These are phyloP conservation scores for Drosophila yakuba DNA, from an alignment of 1,140 invertebrate species.

Conservation along the genomic window DNA sequence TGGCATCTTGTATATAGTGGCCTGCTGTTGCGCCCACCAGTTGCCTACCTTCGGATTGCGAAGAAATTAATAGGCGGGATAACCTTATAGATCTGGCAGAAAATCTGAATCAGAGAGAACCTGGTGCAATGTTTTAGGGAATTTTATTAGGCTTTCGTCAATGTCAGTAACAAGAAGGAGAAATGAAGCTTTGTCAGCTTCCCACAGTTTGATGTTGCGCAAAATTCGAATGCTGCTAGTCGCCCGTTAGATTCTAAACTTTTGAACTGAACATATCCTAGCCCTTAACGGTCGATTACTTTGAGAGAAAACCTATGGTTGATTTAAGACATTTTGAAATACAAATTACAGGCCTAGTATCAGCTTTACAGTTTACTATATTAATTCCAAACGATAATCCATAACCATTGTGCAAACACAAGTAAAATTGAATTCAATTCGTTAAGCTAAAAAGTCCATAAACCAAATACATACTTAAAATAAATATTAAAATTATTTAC, in stretches of 20 bases:
- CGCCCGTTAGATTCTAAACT: conserved; percentile 48
- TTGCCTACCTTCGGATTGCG: conserved; percentile 85
- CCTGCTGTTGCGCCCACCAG: conserved; percentile 88
- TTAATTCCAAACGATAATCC: neutral
- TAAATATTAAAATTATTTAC: no score
- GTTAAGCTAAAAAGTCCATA: no score
- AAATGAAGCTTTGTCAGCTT: conserved; percentile 37
- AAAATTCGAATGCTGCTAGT: conserved; percentile 65
- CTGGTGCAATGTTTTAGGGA: conserved; percentile 71
- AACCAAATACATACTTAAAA: no score
- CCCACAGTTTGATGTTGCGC: conserved; percentile 50
- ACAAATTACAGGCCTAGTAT: neutral
- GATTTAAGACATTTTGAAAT: neutral
- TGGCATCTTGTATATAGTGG: conserved; percentile 94
- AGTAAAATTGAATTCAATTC: neutral
- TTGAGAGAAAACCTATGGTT: conserved; percentile 11
- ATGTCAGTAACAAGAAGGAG: conserved; percentile 25
- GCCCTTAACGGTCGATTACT: conserved; percentile 15
- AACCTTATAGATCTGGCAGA: conserved; percentile 2
- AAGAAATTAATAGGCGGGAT: conserved; percentile 31
- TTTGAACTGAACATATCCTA: conserved; percentile 72
- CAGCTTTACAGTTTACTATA: neutral
- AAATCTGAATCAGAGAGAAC: conserved; percentile 22
- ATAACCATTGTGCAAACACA: neutral
- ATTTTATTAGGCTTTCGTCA: conserved; percentile 66